Evolutionary conservation across 1,140 invertebrate species (phyloP), one percentile per base, ranked within the genome.

Genomic region (Musca vetustissima): DNA sequence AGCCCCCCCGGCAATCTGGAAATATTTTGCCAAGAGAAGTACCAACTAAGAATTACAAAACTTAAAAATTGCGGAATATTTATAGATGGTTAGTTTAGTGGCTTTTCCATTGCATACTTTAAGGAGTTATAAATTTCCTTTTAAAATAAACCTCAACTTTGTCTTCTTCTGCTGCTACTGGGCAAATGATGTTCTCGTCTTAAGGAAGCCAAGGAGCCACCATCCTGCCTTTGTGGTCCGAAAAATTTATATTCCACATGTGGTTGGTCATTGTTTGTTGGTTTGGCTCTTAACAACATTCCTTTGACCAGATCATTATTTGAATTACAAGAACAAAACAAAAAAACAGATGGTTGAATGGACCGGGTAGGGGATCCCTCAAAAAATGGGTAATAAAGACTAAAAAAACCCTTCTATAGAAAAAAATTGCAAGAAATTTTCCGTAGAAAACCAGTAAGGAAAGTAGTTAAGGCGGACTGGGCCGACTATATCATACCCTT

Each of bases 41-140:
- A n/a, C n/a, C n/a, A n/a, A n/a, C n/a, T n/a, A n/a, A n/a, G n/a
- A n/a, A n/a, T n/a, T n/a, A n/a, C n/a, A n/a, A n/a, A n/a, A n/a
- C n/a, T n/a, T n/a, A n/a, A 36, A 61, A 25, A 61, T 61, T 61
- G 13, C 21, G 36, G 7, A 36, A 61, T 36, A 61, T 61, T 61
- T 61, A 61, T 61, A 61, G 57, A 36, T 36, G 57, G 57, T 61
- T 32, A 61, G 32, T 61, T 61, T 36, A 36, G 28, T n/a, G 57
- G 28, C 43, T 52, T 52, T 13, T 52, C 1, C 36, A 52, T 52
- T 52, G 49, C 17, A 52, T 52, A 22, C 49, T 52, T 52, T 52
- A 19, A 52, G 21, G 49, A 43, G 57, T 61, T 61, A 61, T 61
- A 61, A 61, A 61, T 61, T 61, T 61, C 57, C n/a, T 61, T 61